Conservation (phyloP, 2,797 vertebrate species). For the Sebastolobus alascanus region DNA sequence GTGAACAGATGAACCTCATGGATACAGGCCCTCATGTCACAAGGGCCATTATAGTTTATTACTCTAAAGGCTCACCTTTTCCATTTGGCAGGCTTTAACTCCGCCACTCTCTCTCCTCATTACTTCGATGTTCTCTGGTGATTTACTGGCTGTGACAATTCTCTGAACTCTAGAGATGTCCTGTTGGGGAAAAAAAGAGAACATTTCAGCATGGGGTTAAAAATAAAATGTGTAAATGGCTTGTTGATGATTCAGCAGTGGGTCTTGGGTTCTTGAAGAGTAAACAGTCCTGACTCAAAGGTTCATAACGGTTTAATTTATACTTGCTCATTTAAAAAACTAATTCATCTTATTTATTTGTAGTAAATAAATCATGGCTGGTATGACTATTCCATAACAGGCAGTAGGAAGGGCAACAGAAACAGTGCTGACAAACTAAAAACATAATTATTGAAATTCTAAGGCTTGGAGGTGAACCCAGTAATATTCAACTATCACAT, state of each 20-base stretch:
- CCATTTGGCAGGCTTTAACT: conserved; percentile 84
- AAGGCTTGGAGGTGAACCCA: not conserved
- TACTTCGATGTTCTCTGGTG: conserved; percentile 71
- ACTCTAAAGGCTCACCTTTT: conserved; percentile 83
- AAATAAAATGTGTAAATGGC: conserved; percentile 13
- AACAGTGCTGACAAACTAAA: conserved; percentile 17
- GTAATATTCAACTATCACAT: conserved; percentile 4
- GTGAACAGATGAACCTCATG: conserved; percentile 66
- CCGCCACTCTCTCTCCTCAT: conserved; percentile 80
- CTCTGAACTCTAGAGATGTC: conserved; percentile 87
- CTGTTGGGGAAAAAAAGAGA: conserved; percentile 62
- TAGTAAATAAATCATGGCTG: conserved; percentile 13
- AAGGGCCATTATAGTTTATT: conserved; percentile 72
- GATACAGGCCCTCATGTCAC: conserved; percentile 69
- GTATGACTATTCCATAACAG: conserved; percentile 16
- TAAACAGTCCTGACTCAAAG: conserved; percentile 21
- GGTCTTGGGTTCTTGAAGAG: not conserved
- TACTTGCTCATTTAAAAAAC: conserved; percentile 4
- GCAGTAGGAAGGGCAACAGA: not conserved
- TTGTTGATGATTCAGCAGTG: conserved; percentile 10
- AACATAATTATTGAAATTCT: conserved; percentile 33
- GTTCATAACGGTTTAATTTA: conserved; percentile 20
- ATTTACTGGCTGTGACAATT: conserved; percentile 83
- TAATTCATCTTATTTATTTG: conserved; percentile 25
- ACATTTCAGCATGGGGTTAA: conserved; percentile 31